Percentiles rank a stretch among this genome's conserved stretches.
Conservation (phyloP, 2,888 invertebrate genomes). For the Eudasyphora cyanicolor region DNA sequence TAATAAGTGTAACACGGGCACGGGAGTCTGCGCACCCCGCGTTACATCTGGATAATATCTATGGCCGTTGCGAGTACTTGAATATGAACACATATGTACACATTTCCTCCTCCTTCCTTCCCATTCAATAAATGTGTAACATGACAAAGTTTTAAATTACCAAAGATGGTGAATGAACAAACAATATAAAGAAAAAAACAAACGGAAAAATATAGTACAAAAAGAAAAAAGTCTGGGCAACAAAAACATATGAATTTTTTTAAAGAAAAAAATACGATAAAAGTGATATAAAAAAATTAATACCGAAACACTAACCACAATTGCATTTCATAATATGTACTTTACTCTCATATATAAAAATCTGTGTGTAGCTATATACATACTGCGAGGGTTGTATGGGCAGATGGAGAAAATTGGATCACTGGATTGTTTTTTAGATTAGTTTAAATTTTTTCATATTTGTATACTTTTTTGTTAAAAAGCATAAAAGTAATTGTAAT, state of each 20-base stretch:
- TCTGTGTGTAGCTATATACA: background rate
- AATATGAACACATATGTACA: no score
- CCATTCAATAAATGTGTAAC: conserved; percentile 19
- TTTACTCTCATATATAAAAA: no score
- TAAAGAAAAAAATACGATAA: background rate
- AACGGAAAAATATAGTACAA: background rate
- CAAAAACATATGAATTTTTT: background rate
- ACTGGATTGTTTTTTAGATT: no score
- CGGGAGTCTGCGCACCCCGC: no score
- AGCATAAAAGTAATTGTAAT: no score
- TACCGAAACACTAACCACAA: background rate
- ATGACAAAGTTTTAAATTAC: conserved; percentile 25
- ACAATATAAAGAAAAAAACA: background rate
- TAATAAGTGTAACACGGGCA: no score
- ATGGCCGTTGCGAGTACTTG: no score
- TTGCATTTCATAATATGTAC: conserved; percentile 8
- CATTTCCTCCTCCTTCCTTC: no score
- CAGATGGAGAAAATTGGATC: no score
- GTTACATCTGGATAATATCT: no score
- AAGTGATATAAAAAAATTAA: background rate
- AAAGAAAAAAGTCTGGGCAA: background rate
- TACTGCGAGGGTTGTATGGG: background rate
- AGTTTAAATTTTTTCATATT: no score
- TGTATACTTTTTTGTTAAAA: no score
- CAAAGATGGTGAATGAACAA: background rate